Evolutionary conservation across 2,797 vertebrate species (phyloP), one percentile per base, ranked within the genome.

Genomic region (Megalops cyprinoides): DNA sequence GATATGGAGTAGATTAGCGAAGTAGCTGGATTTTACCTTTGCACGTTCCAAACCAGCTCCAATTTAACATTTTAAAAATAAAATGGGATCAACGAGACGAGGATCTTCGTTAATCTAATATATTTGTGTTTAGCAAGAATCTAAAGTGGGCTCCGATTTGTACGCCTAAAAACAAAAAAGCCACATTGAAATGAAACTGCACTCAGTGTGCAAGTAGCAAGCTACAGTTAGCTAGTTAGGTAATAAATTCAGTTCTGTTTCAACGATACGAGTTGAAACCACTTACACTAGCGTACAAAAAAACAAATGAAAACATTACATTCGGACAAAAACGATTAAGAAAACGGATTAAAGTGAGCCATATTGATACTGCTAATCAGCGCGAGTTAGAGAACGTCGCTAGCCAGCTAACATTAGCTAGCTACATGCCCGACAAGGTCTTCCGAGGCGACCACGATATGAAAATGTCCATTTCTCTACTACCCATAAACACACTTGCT

Each of bases 391-490:
- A 85, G n/a, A n/a, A n/a, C n/a, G 6, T 9, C n/a, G n/a, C 58
- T 60, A 9, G 25, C 77, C 84, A 74, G 83, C 88, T 87, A 56
- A 56, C 53, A 37, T 39, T 67, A 86, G 86, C 82, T 39, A 82
- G 87, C 89, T 89, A 86, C 85, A 87, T 49, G 42, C 60, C 69
- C 42, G 56, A 48, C 71, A 71, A 73, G 31, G 49, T n/a, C 78
- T 79, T 56, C n/a, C 58, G 58, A 60, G 58, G 58, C 23, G 76
- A 60, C 76, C 42, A 78, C 55, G 58, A 7, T 2, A 60, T 62
- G 55, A 60, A 62, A 56, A 62, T 62, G 10, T 67, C 77, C 34
- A 2, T 65, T 6, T 31, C 60, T 28, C 9, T 15, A 31, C n/a
- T 12, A 20, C 23, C 58, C n/a, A 60, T 25, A 28, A 25, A 25